phyloP scores from a whole-genome alignment of 2,797 vertebrate species.

The Hydrophis major region DNA sequence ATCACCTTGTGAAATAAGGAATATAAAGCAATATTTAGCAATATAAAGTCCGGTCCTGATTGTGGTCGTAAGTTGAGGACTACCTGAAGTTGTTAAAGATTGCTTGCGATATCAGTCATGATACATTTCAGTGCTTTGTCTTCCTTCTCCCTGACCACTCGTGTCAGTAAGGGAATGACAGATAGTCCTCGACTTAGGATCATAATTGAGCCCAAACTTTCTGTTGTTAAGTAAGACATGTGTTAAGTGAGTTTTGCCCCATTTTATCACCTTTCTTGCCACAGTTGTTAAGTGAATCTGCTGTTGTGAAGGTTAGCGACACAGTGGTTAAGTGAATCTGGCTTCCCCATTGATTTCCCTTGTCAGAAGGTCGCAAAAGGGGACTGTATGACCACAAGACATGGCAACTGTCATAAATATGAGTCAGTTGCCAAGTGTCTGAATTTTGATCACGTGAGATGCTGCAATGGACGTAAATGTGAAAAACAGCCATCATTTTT shows the following conservation, averaged over 20 bases:
- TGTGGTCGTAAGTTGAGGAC: not conserved
- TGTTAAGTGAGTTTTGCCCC: not conserved
- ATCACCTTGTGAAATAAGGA: not conserved
- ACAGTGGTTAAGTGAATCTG: not conserved
- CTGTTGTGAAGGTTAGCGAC: not conserved
- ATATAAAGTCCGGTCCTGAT: not conserved
- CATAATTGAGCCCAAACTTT: not conserved
- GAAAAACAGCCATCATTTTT: not conserved
- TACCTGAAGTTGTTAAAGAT: not conserved
- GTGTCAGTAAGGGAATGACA: not conserved
- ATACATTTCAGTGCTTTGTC: not conserved
- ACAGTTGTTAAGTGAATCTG: not conserved
- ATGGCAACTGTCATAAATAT: not conserved
- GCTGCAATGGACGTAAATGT: not conserved
- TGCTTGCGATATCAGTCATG: not conserved
- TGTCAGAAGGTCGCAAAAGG: not conserved
- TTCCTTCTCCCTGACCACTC: not conserved
- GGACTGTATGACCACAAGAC: not conserved
- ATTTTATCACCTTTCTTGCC: not conserved
- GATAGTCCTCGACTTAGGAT: not conserved
- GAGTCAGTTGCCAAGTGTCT: not conserved
- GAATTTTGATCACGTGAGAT: not conserved
- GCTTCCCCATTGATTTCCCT: not conserved
- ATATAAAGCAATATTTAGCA: not conserved
- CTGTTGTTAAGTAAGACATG: not conserved